A percentile compares a stretch with the other conserved stretches of the same genome.
Evolutionary conservation across 1,140 invertebrate genomes (phyloP).

Genomic region (Microplitis demolitor): DNA sequence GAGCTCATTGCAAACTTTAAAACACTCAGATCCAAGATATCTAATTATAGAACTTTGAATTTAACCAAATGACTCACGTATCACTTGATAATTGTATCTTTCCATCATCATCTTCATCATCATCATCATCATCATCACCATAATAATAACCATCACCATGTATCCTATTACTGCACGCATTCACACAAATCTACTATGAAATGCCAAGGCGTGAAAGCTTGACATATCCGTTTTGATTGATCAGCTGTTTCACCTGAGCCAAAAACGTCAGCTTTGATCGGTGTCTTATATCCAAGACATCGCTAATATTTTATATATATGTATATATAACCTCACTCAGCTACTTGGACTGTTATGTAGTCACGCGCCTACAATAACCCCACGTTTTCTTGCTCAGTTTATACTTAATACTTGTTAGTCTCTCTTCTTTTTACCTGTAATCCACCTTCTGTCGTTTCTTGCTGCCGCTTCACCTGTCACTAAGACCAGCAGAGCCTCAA

Average conservation of each 20-base stretch:
- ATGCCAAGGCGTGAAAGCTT: neutral
- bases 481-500: neutral
- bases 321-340: neutral
- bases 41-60: no score
- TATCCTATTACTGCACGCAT: no score
- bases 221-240: neutral
- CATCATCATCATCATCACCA: no score
- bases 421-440: constrained; percentile 11
- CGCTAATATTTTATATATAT: neutral
- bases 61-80: no score
- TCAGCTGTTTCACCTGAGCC: neutral
- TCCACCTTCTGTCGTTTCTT: neutral
- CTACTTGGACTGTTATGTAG: neutral
- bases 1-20: no score
- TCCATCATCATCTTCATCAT: no score
- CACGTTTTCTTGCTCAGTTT: neutral
- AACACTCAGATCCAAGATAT: no score
- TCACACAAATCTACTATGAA: neutral
- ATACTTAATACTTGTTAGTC: neutral
- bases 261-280: constrained; percentile 8
- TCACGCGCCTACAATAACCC: constrained; percentile 6
- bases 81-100: no score
- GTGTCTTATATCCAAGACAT: neutral
- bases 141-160: no score
- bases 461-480: constrained; percentile 22